These are phyloP conservation scores for Macrophya annulata DNA, from an alignment of 2,888 invertebrate genomes.

Conservation along the genomic window DNA sequence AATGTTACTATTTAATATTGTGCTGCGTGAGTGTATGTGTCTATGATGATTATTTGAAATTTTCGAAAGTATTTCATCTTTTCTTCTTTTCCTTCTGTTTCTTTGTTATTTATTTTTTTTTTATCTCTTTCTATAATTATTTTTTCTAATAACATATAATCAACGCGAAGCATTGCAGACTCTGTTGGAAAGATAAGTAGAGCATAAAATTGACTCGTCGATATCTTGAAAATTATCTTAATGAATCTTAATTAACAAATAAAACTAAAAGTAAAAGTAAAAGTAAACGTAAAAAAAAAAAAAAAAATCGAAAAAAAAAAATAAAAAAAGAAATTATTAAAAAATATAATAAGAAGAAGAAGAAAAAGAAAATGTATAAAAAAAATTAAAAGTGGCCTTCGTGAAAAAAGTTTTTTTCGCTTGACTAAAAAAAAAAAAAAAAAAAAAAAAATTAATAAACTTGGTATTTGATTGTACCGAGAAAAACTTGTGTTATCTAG, in stretches of 20 bases:
- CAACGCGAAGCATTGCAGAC: conserved; percentile 30
- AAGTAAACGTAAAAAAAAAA: conserved; percentile 60
- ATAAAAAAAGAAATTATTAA: conserved; percentile 76
- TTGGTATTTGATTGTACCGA: conserved; percentile 28
- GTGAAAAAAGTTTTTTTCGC: conserved; percentile 73
- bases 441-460: conserved; percentile 57
- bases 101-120: not conserved
- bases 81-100: not conserved
- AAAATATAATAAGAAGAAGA: conserved; percentile 64
- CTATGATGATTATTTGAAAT: conserved; percentile 9
- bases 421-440: conserved; percentile 61
- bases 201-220: conserved; percentile 44
- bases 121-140: not conserved
- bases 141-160: not conserved
- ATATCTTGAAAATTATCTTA: conserved; percentile 46
- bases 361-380: conserved; percentile 66
- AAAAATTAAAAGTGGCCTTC: conserved; percentile 79
- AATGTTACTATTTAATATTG: not conserved
- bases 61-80: not conserved
- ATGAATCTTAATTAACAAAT: conserved; percentile 61
- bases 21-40: not conserved
- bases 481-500: conserved; percentile 48
- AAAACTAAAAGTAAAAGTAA: conserved; percentile 57
- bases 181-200: not conserved
- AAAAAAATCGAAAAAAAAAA: conserved; percentile 57